Percentiles rank a stretch among this genome's conserved stretches.
These are phyloP conservation scores for Leptatherina wallacei DNA, from an alignment of 2,797 vertebrate genomes.

Conservation along the genomic window DNA sequence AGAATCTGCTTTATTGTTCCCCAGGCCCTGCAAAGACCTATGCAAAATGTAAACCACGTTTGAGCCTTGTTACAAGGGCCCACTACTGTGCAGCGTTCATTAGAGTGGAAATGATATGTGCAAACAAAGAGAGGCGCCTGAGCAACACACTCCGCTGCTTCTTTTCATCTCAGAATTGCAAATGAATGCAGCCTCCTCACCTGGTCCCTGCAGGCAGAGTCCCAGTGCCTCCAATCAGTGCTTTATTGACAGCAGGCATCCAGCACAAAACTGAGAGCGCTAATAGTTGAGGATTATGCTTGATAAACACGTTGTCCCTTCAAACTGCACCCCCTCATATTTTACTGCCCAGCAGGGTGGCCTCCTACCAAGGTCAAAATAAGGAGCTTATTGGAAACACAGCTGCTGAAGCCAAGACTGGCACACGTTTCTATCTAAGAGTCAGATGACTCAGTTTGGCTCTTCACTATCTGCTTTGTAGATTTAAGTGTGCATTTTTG, in stretches of 20 bases:
- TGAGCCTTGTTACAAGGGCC: constrained; percentile 70
- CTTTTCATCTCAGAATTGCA: constrained; percentile 81
- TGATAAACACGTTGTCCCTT: constrained; percentile 64
- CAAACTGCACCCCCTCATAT: constrained; percentile 43
- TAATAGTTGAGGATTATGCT: constrained; percentile 71
- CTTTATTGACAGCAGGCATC: constrained; percentile 74
- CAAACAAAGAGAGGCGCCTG: constrained; percentile 80
- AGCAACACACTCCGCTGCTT: constrained; percentile 68
- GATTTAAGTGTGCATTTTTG: constrained; percentile 54
- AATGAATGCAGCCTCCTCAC: constrained; percentile 81
- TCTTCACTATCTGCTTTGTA: constrained; percentile 52
- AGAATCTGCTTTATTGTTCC: constrained; percentile 51
- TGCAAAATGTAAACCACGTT: constrained; percentile 77
- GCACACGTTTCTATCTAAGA: constrained; percentile 40
- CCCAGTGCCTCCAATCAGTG: constrained; percentile 78
- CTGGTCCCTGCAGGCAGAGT: constrained; percentile 78
- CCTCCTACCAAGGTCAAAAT: constrained; percentile 69
- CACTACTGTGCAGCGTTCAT: constrained; percentile 76
- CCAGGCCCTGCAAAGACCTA: constrained; percentile 55
- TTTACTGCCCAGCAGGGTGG: constrained; percentile 53
- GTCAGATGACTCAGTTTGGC: constrained; percentile 44
- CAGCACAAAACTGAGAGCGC: constrained; percentile 50
- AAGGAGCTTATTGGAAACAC: constrained; percentile 43
- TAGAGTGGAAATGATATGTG: constrained; percentile 84
- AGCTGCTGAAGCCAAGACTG: constrained; percentile 50